phyloP scores from a whole-genome alignment of 2,797 vertebrate genomes.

The Rhinella marina region DNA sequence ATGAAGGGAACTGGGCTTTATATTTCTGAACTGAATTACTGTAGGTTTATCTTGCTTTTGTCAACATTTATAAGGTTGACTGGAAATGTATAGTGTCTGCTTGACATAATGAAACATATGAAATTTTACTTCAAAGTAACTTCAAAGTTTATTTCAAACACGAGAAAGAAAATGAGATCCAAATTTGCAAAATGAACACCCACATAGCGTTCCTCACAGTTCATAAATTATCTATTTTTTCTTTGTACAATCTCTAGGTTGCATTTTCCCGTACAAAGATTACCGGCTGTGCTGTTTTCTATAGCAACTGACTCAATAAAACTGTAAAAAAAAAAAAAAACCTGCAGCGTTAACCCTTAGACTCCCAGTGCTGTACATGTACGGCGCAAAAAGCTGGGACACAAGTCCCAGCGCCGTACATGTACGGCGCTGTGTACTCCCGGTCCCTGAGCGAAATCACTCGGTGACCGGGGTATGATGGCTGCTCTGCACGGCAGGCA shows the following conservation, averaged over 20 bases:
- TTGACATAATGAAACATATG: background rate
- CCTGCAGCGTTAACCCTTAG: background rate
- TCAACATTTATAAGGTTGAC: background rate
- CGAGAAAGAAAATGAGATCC: background rate
- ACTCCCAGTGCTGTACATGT: no score
- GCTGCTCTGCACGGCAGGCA: no score
- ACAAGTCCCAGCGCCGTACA: no score
- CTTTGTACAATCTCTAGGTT: constrained; percentile 7
- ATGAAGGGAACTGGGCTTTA: no score
- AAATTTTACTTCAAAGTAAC: background rate
- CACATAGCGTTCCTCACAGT: constrained; percentile 2
- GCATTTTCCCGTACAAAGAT: background rate
- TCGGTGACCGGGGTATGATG: no score
- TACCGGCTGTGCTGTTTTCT: background rate
- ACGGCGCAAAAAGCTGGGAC: no score
- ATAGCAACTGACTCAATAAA: background rate
- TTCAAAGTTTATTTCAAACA: background rate
- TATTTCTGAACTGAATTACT: no score
- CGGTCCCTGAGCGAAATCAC: no score
- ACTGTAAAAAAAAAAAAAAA: background rate
- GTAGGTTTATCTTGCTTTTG: background rate
- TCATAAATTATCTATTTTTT: constrained; percentile 13
- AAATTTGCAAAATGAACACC: background rate
- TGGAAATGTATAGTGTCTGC: background rate
- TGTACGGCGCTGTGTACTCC: no score